Base-by-base conservation (phyloP, 92 coral and sea anemone genomes). In the Porites divaricata region DNA sequence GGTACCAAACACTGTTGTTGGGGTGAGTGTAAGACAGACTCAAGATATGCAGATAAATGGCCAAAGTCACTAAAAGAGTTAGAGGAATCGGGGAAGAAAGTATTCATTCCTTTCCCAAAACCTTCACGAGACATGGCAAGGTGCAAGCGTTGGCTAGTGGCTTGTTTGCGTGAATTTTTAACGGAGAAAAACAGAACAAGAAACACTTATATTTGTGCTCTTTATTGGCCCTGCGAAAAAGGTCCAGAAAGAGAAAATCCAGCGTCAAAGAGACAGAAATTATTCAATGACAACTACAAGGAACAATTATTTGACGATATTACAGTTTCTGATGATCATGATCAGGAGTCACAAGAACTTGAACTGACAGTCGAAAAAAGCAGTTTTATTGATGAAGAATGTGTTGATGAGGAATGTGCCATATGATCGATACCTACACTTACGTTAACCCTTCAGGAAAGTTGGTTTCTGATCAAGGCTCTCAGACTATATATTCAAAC, bases 191-290 rank as follows among this genome's bases (percentile, higher is more conserved):
- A 69, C 49, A 58, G 86, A 72, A 72, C 83, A 57, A 83, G 84
- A 50, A 86, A 73, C 56, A 86, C 93, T 6, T 87, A 90, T 78
- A 90, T 90, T 35, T 90, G 90, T 83, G 88, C 89, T 69, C 78
- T 87, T 59, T 90, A 86, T 56, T 90, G 90, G 90, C 90, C 85
- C 15, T 88, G 90, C 8, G 65, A 76, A 51, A 80, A 85, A 90
- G 93, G 88, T 58, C 88, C 89, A 16, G 26, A 80, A 21, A 49
- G 85, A 88, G 51, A 50, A 41, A 85, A 71, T 56, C 88, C 79
- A 13, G 75, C 51, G 50, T 24, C 22, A 58, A 83, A 83, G 65
- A 83, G 58, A 71, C 48, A 70, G n/a, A n/a, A 70, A 70, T 70
- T 25, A 70, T 35, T 70, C 48, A 70, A 70, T 70, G 75, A 70